These are phyloP conservation scores for Acipenser transmontanus DNA, from an alignment of 2,797 vertebrate species.

Conservation along the genomic window DNA sequence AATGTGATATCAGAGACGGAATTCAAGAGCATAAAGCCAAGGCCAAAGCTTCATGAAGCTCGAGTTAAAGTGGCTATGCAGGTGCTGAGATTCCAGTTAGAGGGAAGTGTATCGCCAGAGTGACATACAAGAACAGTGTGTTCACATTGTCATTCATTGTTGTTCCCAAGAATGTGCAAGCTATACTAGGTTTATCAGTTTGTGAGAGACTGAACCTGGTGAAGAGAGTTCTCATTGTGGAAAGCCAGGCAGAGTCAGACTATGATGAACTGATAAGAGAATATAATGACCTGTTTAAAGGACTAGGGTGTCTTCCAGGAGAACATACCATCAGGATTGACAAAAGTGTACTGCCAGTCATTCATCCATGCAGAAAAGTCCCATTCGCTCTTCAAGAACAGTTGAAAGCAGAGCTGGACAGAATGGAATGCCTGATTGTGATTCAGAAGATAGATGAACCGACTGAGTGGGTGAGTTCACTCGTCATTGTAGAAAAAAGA, in stretches of 20 bases:
- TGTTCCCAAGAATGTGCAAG: neutral
- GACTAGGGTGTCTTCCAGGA: neutral
- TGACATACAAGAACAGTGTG: neutral
- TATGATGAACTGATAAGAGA: neutral
- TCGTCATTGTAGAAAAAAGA: too few relatives aligned
- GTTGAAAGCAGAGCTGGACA: neutral
- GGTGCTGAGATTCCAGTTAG: neutral
- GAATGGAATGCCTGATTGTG: too few relatives aligned
- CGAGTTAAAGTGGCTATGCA: neutral
- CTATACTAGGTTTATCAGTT: neutral
- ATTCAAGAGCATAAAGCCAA: neutral
- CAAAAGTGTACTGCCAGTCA: neutral
- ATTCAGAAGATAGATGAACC: too few relatives aligned
- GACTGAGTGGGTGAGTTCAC: too few relatives aligned
- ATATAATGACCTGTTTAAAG: conserved; percentile 7
- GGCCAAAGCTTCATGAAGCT: neutral
- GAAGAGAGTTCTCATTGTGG: neutral
- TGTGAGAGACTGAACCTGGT: conserved; percentile 4
- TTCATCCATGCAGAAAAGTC: neutral
- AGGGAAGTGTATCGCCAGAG: neutral
- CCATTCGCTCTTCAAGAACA: neutral
- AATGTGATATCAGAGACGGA: neutral
- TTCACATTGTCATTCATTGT: neutral
- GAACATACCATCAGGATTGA: neutral
- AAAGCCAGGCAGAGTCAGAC: too few relatives aligned